These are phyloP conservation scores for Patella ulyssiponensis DNA, from an alignment of 2,888 invertebrate species.

Conservation along the genomic window DNA sequence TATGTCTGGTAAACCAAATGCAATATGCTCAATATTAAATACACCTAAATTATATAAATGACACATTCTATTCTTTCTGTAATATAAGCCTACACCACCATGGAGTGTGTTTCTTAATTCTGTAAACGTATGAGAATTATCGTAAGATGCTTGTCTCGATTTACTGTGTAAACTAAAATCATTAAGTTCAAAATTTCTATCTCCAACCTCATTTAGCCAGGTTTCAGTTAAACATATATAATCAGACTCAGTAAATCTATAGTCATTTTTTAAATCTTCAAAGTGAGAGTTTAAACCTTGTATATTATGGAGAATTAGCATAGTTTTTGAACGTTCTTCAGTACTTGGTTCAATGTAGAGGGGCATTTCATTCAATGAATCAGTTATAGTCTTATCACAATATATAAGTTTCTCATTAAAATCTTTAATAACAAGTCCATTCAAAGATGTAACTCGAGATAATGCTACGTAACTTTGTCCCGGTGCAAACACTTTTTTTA, in stretches of 20 bases:
- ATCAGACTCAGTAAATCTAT: conserved; percentile 18
- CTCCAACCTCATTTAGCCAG: conserved; percentile 15
- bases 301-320: conserved; percentile 25
- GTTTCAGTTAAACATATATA: conserved; percentile 30
- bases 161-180: conserved; percentile 23
- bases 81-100: conserved; percentile 23
- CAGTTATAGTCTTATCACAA: conserved; percentile 22
- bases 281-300: conserved; percentile 24
- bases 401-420: conserved; percentile 25
- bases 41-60: too few species aligned
- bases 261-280: conserved; percentile 21
- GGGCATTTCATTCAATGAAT: conserved; percentile 17
- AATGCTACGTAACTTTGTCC: conserved; percentile 36
- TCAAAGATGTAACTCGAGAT: conserved; percentile 27
- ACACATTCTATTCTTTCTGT: too few species aligned
- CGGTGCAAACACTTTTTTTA: conserved; percentile 26
- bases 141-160: conserved; percentile 15
- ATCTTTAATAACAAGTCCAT: conserved; percentile 24
- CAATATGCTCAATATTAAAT: too few species aligned
- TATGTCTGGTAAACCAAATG: too few species aligned
- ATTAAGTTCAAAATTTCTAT: neutral
- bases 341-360: neutral
- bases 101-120: conserved; percentile 10
- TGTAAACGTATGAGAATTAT: neutral
- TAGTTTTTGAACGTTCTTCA: neutral